Conservation (phyloP, 2,888 invertebrate species). For the Yponomeuta cagnagella region DNA sequence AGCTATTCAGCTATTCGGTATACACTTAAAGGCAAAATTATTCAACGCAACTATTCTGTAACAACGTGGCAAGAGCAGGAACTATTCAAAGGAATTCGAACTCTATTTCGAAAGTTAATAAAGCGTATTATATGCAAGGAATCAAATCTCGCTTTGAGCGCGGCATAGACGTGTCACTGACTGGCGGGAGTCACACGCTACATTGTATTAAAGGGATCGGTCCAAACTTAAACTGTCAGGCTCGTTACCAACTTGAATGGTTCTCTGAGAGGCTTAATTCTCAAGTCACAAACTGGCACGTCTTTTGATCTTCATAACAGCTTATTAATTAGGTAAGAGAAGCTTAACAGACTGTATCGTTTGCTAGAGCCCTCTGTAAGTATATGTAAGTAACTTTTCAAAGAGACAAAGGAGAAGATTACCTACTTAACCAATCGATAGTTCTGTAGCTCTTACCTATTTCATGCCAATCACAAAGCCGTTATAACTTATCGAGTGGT, state of each 20-base stretch:
- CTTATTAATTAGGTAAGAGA: slow-evolving; percentile 64
- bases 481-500: too few relatives aligned
- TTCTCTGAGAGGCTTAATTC: slow-evolving; percentile 39
- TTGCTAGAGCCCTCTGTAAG: neutral
- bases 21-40: slow-evolving; percentile 63
- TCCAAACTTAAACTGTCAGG: slow-evolving; percentile 60
- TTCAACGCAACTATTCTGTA: slow-evolving; percentile 41
- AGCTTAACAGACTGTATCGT: slow-evolving; percentile 50
- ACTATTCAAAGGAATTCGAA: slow-evolving; percentile 11
- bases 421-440: slow-evolving; percentile 1
- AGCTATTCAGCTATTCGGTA: slow-evolving; percentile 36
- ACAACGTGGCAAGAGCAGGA: slow-evolving; percentile 30
- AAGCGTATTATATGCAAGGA: neutral
- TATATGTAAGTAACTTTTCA: neutral
- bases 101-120: neutral
- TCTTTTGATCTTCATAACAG: slow-evolving; percentile 65
- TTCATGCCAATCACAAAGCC: too few relatives aligned
- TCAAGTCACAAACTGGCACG: slow-evolving; percentile 47
- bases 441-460: neutral
- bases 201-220: slow-evolving; percentile 49
- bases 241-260: slow-evolving; percentile 31
- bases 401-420: slow-evolving; percentile 2
- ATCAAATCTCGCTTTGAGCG: neutral
- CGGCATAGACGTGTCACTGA: slow-evolving; percentile 42
- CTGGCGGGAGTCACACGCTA: slow-evolving; percentile 56